Evolutionary conservation across 2,113 vertebrate genomes (phyloP), one percentile per base, ranked within the genome.

Genomic region (Dolichotis patagonum): DNA sequence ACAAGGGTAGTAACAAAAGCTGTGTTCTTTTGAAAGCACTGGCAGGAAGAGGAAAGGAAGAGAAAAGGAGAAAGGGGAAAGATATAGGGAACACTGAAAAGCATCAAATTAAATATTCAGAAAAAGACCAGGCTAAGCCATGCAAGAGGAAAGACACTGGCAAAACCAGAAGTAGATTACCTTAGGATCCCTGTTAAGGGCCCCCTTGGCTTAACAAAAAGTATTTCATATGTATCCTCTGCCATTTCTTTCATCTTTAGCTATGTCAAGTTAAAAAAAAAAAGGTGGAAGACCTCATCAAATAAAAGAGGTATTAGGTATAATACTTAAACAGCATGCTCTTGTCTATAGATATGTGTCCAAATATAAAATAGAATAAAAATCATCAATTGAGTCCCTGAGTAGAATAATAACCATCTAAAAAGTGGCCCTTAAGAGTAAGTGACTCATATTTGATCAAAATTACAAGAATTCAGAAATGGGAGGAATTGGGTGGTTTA

Each of bases 91-190:
- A 97, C 98, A 98, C 60, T 69, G 94, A 97, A 96, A 97, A 98
- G 97, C 97, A 95, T 91, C 75, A 97, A 98, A 96, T 97, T 94
- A 98, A 11, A 83, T 88, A 82, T 38, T 96, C 56, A 85, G 83
- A 94, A 96, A 96, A 97, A 97, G 96, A 98, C 73, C 24, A 13
- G 92, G 94, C 91, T 96, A 98, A 98, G 94, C 97, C 96, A 96
- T 98, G 97, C 92, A 22, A 96, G 85, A 96, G 95, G 95, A 65
- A 88, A 98, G 94, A 43, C 17, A 54, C 87, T 94, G 94, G 93
- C 98, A 97, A 98, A 98, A 95, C 60, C 88, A 97, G 96, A 92
- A 94, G 96, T 63, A 81, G 69, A 97, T 92, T 90, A 94, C 28
- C 78, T 97, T 93, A 85, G 85, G 88, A 94, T 93, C 46, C 83